Evolutionary conservation across 2,888 invertebrate species (phyloP), one percentile per base, ranked within the genome.

Genomic region (Salpingus planirostris): DNA sequence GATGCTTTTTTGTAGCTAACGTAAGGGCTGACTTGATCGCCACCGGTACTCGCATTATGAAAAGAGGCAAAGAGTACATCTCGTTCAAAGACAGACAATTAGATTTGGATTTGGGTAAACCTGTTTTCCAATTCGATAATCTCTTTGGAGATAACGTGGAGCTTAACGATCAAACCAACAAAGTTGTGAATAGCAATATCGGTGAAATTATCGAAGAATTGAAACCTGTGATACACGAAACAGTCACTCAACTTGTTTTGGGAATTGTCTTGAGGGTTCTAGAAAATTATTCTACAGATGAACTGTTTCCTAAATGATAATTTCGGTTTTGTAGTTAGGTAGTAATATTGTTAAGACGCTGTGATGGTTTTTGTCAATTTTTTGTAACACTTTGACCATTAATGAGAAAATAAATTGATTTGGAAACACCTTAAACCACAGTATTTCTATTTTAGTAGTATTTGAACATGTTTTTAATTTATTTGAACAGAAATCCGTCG

Each of bases 121-220:
- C 76, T 1, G 62, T 70, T 10, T 64, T 83, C 40, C 65, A 74
- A 33, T 63, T 84, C 28, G 74, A 76, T 7, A 74, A 80, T 57
- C 65, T 83, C 1, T 81, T 82, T 47, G 74, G 78, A 21, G 76
- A 76, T 1, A 53, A 55, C 27, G 75, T 79, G 35, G 63, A 66
- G 22, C 4, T 59, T 63, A 79, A 78, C 11, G 65, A 71, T 3
- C 70, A 76, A 3, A 76, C 82, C 72, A 84, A 84, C 53, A 62
- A 68, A 15, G 78, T 81, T 50, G 60, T 85, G 7, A 84, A 83
- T 50, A 76, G 80, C 15, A 82, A 83, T 56, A 81, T 81, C 76
- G 67, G 71, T 44, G 67, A 67, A 7, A 62, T 84, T 2, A 67
- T 76, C 0, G 72, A 72, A 3, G 81, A 83, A 43, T 64, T 84